Percentiles rank a stretch among this genome's conserved stretches.
phyloP scores from a whole-genome alignment of 2,797 vertebrate genomes.

The Sparidentex hasta region DNA sequence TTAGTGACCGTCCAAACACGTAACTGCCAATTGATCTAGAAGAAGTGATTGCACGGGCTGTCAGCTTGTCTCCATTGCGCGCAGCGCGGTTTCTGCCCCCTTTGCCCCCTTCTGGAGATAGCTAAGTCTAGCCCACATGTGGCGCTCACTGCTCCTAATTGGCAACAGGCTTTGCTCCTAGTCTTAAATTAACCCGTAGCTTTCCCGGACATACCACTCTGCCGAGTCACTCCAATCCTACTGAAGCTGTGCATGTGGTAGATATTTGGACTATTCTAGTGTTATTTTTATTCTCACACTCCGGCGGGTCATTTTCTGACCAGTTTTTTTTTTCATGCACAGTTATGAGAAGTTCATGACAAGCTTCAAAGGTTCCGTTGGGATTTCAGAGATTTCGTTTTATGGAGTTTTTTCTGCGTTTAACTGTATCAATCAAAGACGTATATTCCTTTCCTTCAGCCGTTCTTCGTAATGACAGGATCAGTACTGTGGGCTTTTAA shows the following conservation, averaged over 20 bases:
- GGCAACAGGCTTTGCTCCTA: conserved; percentile 89
- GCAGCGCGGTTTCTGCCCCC: conserved; percentile 64
- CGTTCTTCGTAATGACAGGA: conserved; percentile 40
- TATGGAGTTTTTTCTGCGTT: background rate
- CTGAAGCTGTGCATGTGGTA: conserved; percentile 59
- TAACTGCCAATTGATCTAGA: conserved; percentile 5
- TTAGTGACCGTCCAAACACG: background rate
- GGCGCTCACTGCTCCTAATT: conserved; percentile 89
- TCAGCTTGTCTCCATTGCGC: conserved; percentile 59
- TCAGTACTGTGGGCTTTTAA: conserved; percentile 40
- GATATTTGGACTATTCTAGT: conserved; percentile 55
- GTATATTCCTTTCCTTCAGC: background rate
- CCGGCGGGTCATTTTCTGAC: conserved; percentile 1
- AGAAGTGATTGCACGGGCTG: conserved; percentile 23
- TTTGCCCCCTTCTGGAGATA: conserved; percentile 71
- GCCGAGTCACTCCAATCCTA: conserved; percentile 57
- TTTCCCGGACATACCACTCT: conserved; percentile 79
- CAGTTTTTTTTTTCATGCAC: background rate
- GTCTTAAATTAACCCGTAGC: conserved; percentile 90
- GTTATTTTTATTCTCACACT: conserved; percentile 47
- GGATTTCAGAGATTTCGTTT: conserved; percentile 9
- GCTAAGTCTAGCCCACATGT: conserved; percentile 81
- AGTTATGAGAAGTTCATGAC: background rate
- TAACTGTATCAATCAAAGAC: conserved; percentile 3
- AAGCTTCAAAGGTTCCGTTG: background rate